phyloP scores from a whole-genome alignment of 1,140 invertebrate species.

The Drosophila prosaltans region DNA sequence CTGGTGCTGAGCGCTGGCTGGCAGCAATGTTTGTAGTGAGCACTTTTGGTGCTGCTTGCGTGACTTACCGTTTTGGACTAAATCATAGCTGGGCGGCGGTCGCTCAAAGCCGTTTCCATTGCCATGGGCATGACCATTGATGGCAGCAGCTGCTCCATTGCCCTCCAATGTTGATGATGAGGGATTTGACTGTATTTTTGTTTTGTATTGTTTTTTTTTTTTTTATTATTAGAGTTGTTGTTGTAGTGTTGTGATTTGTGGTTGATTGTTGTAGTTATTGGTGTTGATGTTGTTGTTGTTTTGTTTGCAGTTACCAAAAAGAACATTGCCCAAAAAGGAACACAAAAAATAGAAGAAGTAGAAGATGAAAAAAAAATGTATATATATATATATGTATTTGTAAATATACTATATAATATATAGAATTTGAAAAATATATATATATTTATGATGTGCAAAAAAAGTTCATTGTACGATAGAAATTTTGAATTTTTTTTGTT shows the following conservation, averaged over 20 bases:
- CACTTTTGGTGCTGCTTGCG: constrained; percentile 77
- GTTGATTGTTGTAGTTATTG: constrained; percentile 43
- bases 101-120: constrained; percentile 73
- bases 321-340: constrained; percentile 66
- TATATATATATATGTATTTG: constrained; percentile 1
- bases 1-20: constrained; percentile 73
- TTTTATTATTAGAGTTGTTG: constrained; percentile 6
- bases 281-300: constrained; percentile 38
- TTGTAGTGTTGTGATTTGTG: constrained; percentile 46
- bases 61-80: constrained; percentile 83
- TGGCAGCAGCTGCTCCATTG: constrained; percentile 51
- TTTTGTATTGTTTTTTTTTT: constrained; percentile 30
- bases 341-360: constrained; percentile 64
- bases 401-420: constrained; percentile 32
- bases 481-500: background rate
- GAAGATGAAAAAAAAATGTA: constrained; percentile 25
- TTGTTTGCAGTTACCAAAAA: constrained; percentile 59
- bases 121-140: constrained; percentile 44
- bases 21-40: constrained; percentile 79
- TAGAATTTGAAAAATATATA: constrained; percentile 58
- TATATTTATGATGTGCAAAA: constrained; percentile 47
- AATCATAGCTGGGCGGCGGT: constrained; percentile 82
- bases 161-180: constrained; percentile 78
- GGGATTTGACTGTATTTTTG: constrained; percentile 71
- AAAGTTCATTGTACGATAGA: constrained; percentile 63